phyloP scores from a whole-genome alignment of 2,113 vertebrate species.

The Notothenia rossii region DNA sequence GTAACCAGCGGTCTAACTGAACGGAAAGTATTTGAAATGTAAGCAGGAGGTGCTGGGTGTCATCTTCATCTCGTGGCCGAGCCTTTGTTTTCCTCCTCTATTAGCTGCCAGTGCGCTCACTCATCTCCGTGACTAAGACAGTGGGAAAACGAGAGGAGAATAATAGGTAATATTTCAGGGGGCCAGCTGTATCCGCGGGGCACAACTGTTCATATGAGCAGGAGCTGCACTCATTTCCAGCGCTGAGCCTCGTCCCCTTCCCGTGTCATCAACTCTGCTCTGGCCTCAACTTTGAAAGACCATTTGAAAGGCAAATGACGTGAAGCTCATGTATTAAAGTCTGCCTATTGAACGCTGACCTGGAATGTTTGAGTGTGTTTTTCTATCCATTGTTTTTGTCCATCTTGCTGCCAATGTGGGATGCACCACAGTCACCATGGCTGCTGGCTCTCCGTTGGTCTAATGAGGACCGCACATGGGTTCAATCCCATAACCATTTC shows the following conservation, averaged over 20 bases:
- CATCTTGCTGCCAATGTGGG: background rate
- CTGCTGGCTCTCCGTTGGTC: conserved; percentile 4
- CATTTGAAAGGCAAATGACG: conserved; percentile 73
- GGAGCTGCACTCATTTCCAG: conserved; percentile 60
- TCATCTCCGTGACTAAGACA: conserved; percentile 62
- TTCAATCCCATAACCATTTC: background rate
- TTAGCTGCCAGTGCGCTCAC: conserved; percentile 55
- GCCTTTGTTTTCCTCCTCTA: conserved; percentile 53
- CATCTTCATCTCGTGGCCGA: conserved; percentile 43
- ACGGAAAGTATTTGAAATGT: conserved; percentile 27
- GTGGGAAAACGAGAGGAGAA: conserved; percentile 46
- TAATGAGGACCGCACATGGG: background rate
- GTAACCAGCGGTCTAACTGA: conserved; percentile 4
- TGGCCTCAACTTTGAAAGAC: conserved; percentile 40
- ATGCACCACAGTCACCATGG: background rate
- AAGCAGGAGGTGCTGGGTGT: conserved; percentile 42
- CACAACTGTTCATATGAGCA: conserved; percentile 48
- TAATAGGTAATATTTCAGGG: conserved; percentile 72
- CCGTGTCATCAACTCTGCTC: conserved; percentile 57
- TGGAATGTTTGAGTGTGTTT: conserved; percentile 11
- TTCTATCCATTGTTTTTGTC: background rate
- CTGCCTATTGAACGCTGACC: conserved; percentile 23
- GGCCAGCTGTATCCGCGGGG: conserved; percentile 55
- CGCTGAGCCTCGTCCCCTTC: conserved; percentile 42
- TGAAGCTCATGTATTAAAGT: conserved; percentile 34